Percentiles rank a stretch among this genome's conserved stretches.
phyloP scores from a whole-genome alignment of 2,797 vertebrate genomes.

The Anguilla pacifica region DNA sequence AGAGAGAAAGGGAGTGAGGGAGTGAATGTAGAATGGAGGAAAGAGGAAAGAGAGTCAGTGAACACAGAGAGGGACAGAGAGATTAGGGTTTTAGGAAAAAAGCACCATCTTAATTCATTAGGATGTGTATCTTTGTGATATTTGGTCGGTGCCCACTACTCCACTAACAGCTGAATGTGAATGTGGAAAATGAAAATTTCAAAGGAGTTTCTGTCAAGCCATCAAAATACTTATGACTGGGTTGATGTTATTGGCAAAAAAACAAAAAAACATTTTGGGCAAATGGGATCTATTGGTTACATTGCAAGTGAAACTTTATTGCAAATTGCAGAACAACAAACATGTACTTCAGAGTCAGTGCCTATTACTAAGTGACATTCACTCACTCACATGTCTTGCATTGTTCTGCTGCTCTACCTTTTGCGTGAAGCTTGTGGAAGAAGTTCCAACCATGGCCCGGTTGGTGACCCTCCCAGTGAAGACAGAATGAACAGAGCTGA shows the following conservation, averaged over 20 bases:
- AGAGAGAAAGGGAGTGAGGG: conserved; percentile 5
- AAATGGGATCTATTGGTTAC: background rate
- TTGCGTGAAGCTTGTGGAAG: conserved; percentile 65
- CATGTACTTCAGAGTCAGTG: background rate
- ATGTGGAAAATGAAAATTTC: background rate
- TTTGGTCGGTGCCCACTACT: background rate
- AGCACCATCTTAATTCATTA: background rate
- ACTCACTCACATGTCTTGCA: background rate
- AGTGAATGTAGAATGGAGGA: background rate
- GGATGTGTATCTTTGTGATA: background rate
- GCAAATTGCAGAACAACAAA: background rate
- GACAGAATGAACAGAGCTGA: conserved; percentile 71
- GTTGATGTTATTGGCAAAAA: background rate
- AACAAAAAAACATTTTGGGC: background rate
- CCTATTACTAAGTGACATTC: background rate
- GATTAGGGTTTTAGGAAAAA: background rate
- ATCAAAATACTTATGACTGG: no score
- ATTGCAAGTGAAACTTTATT: background rate
- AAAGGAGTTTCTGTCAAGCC: background rate
- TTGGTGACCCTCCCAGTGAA: conserved; percentile 68
- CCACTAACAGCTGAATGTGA: background rate
- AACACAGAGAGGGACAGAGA: background rate
- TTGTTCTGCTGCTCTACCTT: conserved; percentile 56
- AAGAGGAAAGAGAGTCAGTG: no score
- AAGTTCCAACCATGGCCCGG: conserved; percentile 69